These are phyloP conservation scores for Campaea margaritaria DNA, from an alignment of 2,888 invertebrate genomes.

Conservation along the genomic window DNA sequence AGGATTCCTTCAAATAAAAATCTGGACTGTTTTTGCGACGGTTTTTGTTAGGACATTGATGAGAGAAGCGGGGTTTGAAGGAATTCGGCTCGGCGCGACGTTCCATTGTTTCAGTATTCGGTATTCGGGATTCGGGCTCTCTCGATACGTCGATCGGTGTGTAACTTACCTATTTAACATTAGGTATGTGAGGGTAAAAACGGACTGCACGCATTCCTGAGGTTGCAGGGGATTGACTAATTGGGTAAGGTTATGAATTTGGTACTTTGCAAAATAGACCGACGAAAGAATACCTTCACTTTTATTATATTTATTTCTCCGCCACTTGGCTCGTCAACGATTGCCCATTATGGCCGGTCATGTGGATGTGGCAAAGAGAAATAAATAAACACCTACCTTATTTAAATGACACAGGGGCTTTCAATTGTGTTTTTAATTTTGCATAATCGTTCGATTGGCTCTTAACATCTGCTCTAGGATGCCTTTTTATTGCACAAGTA, in stretches of 20 bases:
- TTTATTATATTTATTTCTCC: not conserved
- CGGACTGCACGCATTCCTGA: constrained; percentile 34
- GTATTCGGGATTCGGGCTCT: not conserved
- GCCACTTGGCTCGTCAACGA: not conserved
- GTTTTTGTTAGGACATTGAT: constrained; percentile 81
- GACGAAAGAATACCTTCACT: not conserved
- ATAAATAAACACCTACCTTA: not conserved
- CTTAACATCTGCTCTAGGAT: constrained; percentile 25
- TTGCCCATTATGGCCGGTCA: not conserved
- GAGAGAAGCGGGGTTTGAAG: constrained; percentile 70
- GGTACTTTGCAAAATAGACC: not conserved
- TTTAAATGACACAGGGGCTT: not conserved
- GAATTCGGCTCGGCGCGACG: constrained; percentile 65
- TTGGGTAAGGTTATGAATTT: constrained; percentile 13
- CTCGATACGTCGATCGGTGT: constrained; percentile 25
- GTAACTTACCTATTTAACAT: constrained; percentile 41
- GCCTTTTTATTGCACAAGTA: constrained; percentile 17
- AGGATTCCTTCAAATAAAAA: constrained; percentile 84
- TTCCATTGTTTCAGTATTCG: constrained; percentile 55
- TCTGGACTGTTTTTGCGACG: constrained; percentile 72
- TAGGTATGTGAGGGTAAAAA: constrained; percentile 34
- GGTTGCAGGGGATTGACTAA: constrained; percentile 20
- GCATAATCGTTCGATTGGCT: constrained; percentile 14
- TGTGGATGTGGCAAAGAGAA: constrained; percentile 3
- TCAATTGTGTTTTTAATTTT: constrained; percentile 23